Evolutionary conservation across 1,140 invertebrate genomes (phyloP), one percentile per base, ranked within the genome.

Genomic region (Oryctes rhinoceros): DNA sequence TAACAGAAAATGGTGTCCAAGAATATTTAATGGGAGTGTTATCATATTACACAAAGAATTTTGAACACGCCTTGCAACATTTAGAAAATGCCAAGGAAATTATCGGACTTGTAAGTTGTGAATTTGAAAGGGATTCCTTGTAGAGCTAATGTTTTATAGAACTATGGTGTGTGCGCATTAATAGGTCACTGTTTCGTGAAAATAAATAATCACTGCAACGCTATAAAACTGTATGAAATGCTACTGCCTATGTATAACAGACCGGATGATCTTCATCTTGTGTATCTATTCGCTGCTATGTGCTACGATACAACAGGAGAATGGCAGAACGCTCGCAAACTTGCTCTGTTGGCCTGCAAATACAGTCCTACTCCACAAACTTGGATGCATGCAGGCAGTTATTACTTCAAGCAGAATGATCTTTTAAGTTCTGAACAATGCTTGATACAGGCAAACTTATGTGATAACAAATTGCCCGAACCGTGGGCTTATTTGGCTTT

Each of bases 401-500:
- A 84, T 15, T 86, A 85, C 82, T 85, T 83, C 47, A 79, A 81
- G 71, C 80, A 85, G 82, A 84, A 86, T 35, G 85, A 87, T 80
- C 75, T 85, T 15, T 10, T 85, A 7, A 85, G 84, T 79, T 84
- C 87, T 4, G 86, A 87, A 82, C 84, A 85, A 65, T 87, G 86
- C 81, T 82, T 87, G 47, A 82, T 79, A 9, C 83, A 85, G 80
- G 82, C 85, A 7, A 86, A 87, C 80, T 35, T 84, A 13, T 83
- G 82, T 30, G 85, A 87, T 81, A 86, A 85, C 77, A 47, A 79
- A 3, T 76, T 84, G 5, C 75, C 85, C 7, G 85, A 85, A 81
- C 82, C 82, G 20, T 87, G 86, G 86, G 85, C 79, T 15, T 86
- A 86, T 80, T 82, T 87, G 30, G 82, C 84, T 24, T 80, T 87